phyloP scores from a whole-genome alignment of 1,140 invertebrate species.

The Brachionus paranguensis region DNA sequence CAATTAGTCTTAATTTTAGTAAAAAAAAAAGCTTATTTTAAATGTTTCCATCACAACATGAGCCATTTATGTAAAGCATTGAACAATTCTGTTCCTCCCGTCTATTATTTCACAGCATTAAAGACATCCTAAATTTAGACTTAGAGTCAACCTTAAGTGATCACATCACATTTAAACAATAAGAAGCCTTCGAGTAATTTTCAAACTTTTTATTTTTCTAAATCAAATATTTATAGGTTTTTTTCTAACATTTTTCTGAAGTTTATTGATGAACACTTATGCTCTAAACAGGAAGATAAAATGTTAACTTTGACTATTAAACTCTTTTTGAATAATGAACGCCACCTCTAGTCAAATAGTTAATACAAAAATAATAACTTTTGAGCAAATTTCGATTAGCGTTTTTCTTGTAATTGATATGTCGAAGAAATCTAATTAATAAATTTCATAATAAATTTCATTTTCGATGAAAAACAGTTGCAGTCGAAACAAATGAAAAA shows the following conservation, averaged over 20 bases:
- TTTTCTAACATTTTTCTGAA: not conserved
- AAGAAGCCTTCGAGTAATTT: too few relatives aligned
- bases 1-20: not conserved
- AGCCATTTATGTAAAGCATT: not conserved
- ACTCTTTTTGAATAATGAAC: not conserved
- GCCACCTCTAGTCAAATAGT: not conserved
- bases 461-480: not conserved
- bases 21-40: not conserved
- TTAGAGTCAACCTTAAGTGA: too few relatives aligned
- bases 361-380: not conserved
- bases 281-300: not conserved
- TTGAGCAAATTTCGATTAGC: not conserved
- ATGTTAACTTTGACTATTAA: not conserved
- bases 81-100: not conserved
- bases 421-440: not conserved
- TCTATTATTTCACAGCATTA: not conserved
- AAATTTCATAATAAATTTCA: not conserved
- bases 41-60: slow-evolving; percentile 14
- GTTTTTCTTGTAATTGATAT: not conserved
- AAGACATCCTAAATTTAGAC: too few relatives aligned
- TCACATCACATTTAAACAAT: too few relatives aligned
- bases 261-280: not conserved
- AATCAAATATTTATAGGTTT: not conserved
- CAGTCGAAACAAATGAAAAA: not conserved
- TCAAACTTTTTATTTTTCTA: not conserved